These are phyloP conservation scores for Canis aureus DNA, from an alignment of 2,113 vertebrate genomes.

Conservation along the genomic window DNA sequence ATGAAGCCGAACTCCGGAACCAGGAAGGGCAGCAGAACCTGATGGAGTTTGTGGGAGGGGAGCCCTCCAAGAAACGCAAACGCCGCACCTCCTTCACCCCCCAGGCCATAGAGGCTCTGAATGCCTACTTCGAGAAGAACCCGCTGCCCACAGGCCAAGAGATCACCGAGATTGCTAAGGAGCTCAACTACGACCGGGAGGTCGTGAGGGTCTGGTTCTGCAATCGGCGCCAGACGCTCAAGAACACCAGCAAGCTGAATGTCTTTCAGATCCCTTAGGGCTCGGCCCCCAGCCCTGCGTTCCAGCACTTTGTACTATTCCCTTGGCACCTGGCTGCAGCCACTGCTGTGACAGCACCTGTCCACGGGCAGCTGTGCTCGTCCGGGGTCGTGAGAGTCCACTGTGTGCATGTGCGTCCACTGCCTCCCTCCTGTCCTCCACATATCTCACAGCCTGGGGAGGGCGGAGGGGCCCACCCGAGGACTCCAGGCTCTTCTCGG, in stretches of 20 bases:
- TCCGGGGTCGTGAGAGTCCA: neutral
- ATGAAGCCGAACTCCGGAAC: conserved; percentile 96
- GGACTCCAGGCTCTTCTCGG: neutral
- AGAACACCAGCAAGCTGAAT: conserved; percentile 98
- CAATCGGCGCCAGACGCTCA: conserved; percentile 97
- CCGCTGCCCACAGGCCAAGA: conserved; percentile 96
- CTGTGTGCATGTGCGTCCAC: conserved; percentile 14
- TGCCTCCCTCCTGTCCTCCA: conserved; percentile 28
- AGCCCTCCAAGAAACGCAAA: conserved; percentile 98
- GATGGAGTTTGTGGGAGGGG: conserved; percentile 97
- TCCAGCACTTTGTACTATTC: conserved; percentile 82
- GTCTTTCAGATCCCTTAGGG: conserved; percentile 94
- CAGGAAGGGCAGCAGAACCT: conserved; percentile 98
- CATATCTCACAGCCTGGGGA: neutral
- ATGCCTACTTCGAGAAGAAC: conserved; percentile 98
- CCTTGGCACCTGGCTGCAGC: neutral
- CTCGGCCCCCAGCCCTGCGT: neutral
- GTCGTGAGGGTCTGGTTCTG: conserved; percentile 99
- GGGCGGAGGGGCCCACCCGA: neutral
- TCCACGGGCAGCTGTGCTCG: neutral
- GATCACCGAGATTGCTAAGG: conserved; percentile 97
- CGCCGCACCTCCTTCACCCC: conserved; percentile 97
- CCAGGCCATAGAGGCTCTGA: conserved; percentile 97
- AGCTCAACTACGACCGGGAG: conserved; percentile 98
- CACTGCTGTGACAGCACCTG: neutral